These are phyloP conservation scores for Octodon degus DNA, from an alignment of 2,113 vertebrate genomes.

Conservation along the genomic window DNA sequence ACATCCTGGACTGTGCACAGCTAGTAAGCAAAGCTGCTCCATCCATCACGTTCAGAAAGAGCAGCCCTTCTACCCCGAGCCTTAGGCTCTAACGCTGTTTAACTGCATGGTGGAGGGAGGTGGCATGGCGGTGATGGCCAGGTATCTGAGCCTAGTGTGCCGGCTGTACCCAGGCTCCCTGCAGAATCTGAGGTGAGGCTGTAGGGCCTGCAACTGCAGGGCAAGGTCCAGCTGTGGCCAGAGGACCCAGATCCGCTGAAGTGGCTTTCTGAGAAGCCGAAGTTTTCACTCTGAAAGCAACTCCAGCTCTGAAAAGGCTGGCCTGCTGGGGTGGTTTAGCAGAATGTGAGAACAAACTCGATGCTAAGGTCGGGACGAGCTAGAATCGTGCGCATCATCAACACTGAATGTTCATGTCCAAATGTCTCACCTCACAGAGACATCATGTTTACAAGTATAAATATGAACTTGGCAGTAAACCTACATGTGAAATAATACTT, in stretches of 20 bases:
- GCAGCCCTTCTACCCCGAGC: background rate
- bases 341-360: background rate
- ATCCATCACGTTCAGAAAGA: background rate
- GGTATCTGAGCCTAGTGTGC: background rate
- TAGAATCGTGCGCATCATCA: background rate
- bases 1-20: background rate
- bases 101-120: background rate
- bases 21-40: background rate
- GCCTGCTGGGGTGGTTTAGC: background rate
- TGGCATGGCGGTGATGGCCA: background rate
- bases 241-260: background rate
- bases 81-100: background rate
- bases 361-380: background rate
- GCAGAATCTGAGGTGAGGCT: too few relatives aligned
- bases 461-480: background rate
- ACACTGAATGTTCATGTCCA: background rate
- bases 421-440: background rate
- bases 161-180: background rate
- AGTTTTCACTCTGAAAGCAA: background rate
- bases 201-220: background rate
- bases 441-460: background rate
- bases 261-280: background rate
- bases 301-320: background rate
- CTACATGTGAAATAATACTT: background rate
- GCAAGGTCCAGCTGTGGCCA: background rate